These are phyloP conservation scores for Nemapogon koenigi DNA, from an alignment of 2,888 invertebrate genomes.

Conservation along the genomic window DNA sequence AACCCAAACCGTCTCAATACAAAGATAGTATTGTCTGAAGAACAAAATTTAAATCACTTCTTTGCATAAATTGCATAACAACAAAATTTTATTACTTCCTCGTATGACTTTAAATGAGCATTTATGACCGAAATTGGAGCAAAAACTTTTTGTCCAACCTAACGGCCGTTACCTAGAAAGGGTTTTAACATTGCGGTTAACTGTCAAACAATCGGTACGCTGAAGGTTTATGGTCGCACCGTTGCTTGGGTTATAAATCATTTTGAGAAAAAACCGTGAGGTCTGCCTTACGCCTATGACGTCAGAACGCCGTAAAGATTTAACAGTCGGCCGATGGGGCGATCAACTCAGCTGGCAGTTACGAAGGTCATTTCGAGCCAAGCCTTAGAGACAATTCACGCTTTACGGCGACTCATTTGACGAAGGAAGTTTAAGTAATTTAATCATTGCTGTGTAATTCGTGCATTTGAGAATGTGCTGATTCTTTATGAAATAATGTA, in stretches of 20 bases:
- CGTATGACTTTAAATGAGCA: slow-evolving; percentile 25
- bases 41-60: slow-evolving; percentile 21
- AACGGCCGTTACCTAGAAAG: slow-evolving; percentile 44
- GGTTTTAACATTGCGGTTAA: slow-evolving; percentile 62
- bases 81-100: slow-evolving; percentile 30
- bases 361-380: slow-evolving; percentile 14
- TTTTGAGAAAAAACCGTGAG: slow-evolving; percentile 38
- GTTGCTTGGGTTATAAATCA: slow-evolving; percentile 50
- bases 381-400: no score
- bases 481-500: no score
- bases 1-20: no score
- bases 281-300: slow-evolving; percentile 30
- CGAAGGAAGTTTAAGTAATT: no score
- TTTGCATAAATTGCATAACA: slow-evolving; percentile 57
- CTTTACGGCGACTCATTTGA: no score
- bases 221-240: slow-evolving; percentile 46
- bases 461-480: no score
- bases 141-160: slow-evolving; percentile 28
- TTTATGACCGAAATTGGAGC: slow-evolving; percentile 46
- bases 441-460: no score
- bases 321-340: slow-evolving; percentile 38
- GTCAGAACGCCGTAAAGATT: slow-evolving; percentile 56
- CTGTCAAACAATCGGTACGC: slow-evolving; percentile 61
- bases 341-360: slow-evolving; percentile 37
- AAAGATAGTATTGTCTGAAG: no score